Evolutionary conservation across 2,888 invertebrate species (phyloP), one percentile per base, ranked within the genome.

Genomic region (Trilocha varians): DNA sequence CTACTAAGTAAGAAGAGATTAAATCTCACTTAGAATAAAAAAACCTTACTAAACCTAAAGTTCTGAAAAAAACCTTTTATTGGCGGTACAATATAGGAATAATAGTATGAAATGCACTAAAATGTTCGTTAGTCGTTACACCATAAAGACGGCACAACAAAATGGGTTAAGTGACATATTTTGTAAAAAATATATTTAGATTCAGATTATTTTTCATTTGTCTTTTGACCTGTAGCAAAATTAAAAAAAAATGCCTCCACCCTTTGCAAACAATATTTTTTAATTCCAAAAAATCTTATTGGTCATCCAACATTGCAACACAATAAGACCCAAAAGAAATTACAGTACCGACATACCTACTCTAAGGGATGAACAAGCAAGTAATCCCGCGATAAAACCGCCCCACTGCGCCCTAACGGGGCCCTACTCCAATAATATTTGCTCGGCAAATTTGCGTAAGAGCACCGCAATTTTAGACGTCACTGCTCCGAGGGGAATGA

Each of bases 401-500:
- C 32, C 38, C 40, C 32, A 15, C 13, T 32, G 42, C 25, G 16
- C 25, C 33, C n/a, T n/a, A n/a, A n/a, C n/a, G 25, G 34, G 33
- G 41, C 41, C 45, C 45, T 49, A 41, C 40, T 49, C 45, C 39
- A 40, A 47, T 44, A 46, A 57, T 68, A 66, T 75, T 72, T 70
- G 63, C 57, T 57, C 43, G 44, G 59, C 46, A 66, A 69, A 66
- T 72, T 73, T 73, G 65, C 67, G 57, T 55, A 59, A 61, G 59
- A 51, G 49, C 57, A 48, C 49, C 57, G 62, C 68, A 71, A 73
- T 70, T 72, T 73, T 65, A 70, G 63, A 71, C 73, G 63, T 73
- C 68, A 70, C 65, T 67, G 72, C 67, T 59, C 53, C 45, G 40
- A 34, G 41, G 37, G 36, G 40, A 18, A 34, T n/a, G n/a, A n/a